Percentiles rank a stretch among this genome's conserved stretches.
Conservation (phyloP, 2,888 invertebrate species). For the Embidobia sp. region DNA sequence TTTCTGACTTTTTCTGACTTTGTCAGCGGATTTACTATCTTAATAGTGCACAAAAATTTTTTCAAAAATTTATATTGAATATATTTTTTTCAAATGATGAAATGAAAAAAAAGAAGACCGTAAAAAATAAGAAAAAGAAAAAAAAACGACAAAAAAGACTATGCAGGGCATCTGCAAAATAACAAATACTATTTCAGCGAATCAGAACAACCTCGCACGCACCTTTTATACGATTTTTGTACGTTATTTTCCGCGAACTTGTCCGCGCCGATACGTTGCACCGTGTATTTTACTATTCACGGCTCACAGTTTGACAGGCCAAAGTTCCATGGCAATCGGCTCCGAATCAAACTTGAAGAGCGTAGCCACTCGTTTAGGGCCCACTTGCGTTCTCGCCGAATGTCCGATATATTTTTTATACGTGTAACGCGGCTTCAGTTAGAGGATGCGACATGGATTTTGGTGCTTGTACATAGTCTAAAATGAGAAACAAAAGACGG, state of each 20-base stretch:
- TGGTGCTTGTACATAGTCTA: slow-evolving; percentile 27
- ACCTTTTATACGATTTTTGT: slow-evolving; percentile 50
- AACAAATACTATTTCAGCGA: slow-evolving; percentile 29
- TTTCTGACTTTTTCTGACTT: no score
- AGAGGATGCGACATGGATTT: slow-evolving; percentile 25
- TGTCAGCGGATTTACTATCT: no score
- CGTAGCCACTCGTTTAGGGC: slow-evolving; percentile 22
- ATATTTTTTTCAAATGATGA: no score
- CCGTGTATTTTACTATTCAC: slow-evolving; percentile 12
- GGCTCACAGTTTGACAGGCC: slow-evolving; percentile 11
- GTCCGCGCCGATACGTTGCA: background rate
- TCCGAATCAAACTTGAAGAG: slow-evolving; percentile 23
- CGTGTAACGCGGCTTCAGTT: slow-evolving; percentile 15
- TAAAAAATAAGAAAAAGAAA: no score
- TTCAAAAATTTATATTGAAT: no score
- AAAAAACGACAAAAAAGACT: no score
- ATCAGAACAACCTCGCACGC: slow-evolving; percentile 13
- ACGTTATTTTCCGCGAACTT: slow-evolving; percentile 26
- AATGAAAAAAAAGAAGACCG: no score
- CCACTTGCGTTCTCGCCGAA: slow-evolving; percentile 20
- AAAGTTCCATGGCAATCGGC: slow-evolving; percentile 24
- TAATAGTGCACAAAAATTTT: no score
- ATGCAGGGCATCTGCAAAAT: no score
- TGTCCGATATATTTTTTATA: slow-evolving; percentile 54
- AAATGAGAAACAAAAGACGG: background rate